phyloP scores from a whole-genome alignment of 2,888 invertebrate genomes.

The Tenodera sinensis region DNA sequence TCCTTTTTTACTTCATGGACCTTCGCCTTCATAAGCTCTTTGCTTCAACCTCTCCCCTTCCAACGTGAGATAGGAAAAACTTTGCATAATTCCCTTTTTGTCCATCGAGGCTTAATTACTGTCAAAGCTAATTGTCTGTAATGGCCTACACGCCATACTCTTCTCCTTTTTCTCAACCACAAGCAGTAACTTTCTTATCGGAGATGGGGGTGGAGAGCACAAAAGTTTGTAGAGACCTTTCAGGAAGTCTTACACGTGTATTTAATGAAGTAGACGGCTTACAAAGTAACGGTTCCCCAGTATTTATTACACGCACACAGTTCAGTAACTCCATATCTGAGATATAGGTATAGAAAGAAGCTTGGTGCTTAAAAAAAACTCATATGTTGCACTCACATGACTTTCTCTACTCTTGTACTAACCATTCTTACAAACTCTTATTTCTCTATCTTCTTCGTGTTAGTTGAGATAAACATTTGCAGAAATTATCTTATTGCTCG shows the following conservation, averaged over 20 bases:
- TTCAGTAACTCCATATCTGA: neutral
- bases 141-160: conserved; percentile 15
- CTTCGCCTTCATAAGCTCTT: neutral
- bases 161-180: neutral
- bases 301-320: neutral
- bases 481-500: too few relatives aligned
- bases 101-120: conserved; percentile 29
- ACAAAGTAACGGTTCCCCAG: neutral
- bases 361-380: too few relatives aligned
- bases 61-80: conserved; percentile 18
- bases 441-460: too few relatives aligned
- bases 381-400: too few relatives aligned
- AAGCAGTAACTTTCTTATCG: neutral
- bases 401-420: too few relatives aligned
- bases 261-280: neutral
- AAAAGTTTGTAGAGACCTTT: neutral
- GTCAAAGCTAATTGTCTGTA: conserved; percentile 33
- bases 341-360: too few relatives aligned
- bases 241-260: neutral
- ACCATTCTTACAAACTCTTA: too few relatives aligned
- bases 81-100: conserved; percentile 32
- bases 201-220: neutral
- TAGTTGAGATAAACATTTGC: too few relatives aligned
- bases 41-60: neutral
- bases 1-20: neutral